Evolutionary conservation across 1,140 invertebrate genomes (phyloP), one percentile per base, ranked within the genome.

Genomic region (Lordiphosa clarofinis): DNA sequence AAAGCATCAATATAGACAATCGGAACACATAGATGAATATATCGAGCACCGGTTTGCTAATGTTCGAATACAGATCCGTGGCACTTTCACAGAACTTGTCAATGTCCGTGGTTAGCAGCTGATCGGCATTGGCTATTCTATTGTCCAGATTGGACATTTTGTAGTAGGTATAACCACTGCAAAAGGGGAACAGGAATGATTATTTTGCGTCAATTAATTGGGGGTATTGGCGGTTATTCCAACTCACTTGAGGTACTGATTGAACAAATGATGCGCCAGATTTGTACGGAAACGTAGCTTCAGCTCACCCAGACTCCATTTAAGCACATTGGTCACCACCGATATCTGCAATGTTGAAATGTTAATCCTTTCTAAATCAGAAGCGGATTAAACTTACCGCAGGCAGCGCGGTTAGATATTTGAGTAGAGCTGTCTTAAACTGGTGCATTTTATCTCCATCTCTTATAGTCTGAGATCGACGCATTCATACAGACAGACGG

Each of bases 21-120:
- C 95, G 94, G 74, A 97, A 96, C 9, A 99, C 93, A 89, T 99
- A 99, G 64, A 99, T 95, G 36, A 94, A 91, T 38, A 99, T 98
- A 89, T 99, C 98, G 56, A 99, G 89, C 4, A 98, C 84, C 0
- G 98, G 98, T 91, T 99, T 99, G 67, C 96, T 96, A n/a, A 99
- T 93, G 89, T 99, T 99, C 42, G 96, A 98, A 90, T 99, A 99
- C 1, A 99, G 90, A 86, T 99, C 96, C 7, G 97, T 95, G 53
- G 98, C 93, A 61, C 96, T 96, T 71, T 97, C 95, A 89, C 97
- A 99, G 90, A 99, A 99, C 89, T 97, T 98, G 87, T 99, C 98
- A 3, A 99, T 95, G 90, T 99, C 98, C 9, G 95, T 97, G 4
- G 98, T 99, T 37, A 99, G 90, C 15, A 99, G 90, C 88, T 99